Conservation (phyloP, 1,140 invertebrate species). For the Phocides pigmalion region DNA sequence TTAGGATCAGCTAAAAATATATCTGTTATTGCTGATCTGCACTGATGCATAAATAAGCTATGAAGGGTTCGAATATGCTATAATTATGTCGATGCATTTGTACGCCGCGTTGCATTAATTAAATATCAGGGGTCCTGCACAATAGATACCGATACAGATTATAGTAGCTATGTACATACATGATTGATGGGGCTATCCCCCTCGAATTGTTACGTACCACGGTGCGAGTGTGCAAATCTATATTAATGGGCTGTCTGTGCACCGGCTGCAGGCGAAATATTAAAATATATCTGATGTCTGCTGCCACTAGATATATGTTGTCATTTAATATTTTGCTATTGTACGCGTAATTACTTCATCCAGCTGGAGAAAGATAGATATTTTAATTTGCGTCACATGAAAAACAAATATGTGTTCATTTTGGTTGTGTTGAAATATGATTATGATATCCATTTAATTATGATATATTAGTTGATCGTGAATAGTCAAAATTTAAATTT, state of each 20-base stretch:
- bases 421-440: too few species aligned
- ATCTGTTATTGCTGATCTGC: too few species aligned
- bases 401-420: too few species aligned
- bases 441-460: too few species aligned
- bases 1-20: too few species aligned
- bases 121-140: conserved; percentile 14
- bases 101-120: conserved; percentile 7
- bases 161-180: conserved; percentile 19
- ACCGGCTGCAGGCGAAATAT: conserved; percentile 9
- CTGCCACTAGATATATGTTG: conserved; percentile 1
- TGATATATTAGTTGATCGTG: too few species aligned
- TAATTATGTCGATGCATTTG: neutral
- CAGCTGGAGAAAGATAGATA: too few species aligned
- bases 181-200: conserved; percentile 28
- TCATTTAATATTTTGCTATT: too few species aligned
- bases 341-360: too few species aligned
- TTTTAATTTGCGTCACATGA: too few species aligned
- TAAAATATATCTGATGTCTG: conserved; percentile 3
- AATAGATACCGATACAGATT: conserved; percentile 24
- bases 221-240: conserved; percentile 21
- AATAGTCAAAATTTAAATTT: too few species aligned
- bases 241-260: conserved; percentile 14
- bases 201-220: conserved; percentile 16
- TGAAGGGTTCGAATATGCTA: conserved; percentile 1
- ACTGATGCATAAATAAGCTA: too few species aligned